phyloP scores from a whole-genome alignment of 2,113 vertebrate species.

The Phrynocephalus versicolor region DNA sequence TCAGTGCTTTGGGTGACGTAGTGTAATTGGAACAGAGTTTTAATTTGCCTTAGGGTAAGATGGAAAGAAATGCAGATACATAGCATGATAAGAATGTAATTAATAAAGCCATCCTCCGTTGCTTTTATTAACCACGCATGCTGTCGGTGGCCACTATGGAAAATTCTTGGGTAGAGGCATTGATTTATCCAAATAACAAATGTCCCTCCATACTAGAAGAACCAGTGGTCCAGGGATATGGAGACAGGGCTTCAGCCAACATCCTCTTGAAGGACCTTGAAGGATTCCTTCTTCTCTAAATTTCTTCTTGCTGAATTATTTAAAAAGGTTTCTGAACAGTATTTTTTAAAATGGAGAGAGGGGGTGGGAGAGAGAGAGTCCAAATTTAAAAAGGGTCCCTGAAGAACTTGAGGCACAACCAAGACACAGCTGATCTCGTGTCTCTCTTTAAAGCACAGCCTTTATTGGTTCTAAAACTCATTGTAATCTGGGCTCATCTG shows the following conservation, averaged over 20 bases:
- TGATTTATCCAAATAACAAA: no score
- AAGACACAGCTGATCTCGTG: neutral
- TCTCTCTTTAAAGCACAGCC: slow-evolving; percentile 35
- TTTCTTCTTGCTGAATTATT: slow-evolving; percentile 10
- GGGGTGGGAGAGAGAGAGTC: neutral
- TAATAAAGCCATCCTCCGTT: no score
- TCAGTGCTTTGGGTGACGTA: no score
- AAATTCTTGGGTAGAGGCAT: no score
- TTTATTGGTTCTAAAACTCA: slow-evolving; percentile 28
- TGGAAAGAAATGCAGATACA: no score
- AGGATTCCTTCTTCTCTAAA: neutral
- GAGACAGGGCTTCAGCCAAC: neutral
- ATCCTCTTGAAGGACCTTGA: neutral
- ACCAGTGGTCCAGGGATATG: no score
- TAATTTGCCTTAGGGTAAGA: no score
- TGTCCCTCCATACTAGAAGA: no score
- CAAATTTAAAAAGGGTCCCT: neutral
- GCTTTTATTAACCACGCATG: no score
- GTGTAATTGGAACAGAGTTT: no score
- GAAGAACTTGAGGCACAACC: neutral
- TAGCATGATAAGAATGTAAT: no score
- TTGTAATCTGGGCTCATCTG: neutral
- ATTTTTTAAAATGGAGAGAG: neutral
- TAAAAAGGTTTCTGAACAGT: neutral
- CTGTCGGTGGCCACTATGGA: no score